Base-by-base conservation (phyloP, 2,113 vertebrate genomes). In the Oryzias melastigma region DNA sequence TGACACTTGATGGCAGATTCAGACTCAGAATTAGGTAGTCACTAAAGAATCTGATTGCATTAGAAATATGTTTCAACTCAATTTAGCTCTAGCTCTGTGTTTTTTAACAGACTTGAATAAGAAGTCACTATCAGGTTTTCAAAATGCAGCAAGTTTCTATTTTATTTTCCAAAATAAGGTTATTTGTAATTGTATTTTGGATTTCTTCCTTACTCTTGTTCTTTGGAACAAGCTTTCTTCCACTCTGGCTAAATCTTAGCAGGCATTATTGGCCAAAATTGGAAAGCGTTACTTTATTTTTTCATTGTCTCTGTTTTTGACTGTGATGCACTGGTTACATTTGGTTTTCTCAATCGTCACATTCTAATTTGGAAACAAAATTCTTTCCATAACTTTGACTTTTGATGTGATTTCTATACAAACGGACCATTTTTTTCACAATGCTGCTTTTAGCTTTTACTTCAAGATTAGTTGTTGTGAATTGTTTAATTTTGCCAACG, bases 371-470 rank as follows among this genome's bases (percentile, higher is more conserved):
- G 3, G 17, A 45, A 15, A 5, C 43, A 16, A 27, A 35, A 35
- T 35, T 35, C 2, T 35, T 35, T 35, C 35, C 35, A 35, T 13
- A 12, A 35, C 35, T 35, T 35, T 35, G 8, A 35, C 2, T 35
- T 35, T 35, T 35, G 35, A 12, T 35, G 8, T 12, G 8, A 10
- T 17, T 53, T 3, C 62, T 58, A 73, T 29, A 48, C 63, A 42
- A 59, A 35, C 71, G 52, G 54, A 76, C 42, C 12, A 51, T 58
- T 73, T 73, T 47, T 68, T 74, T 40, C 14, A 18, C 50, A 40
- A 61, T 78, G 70, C 77, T 58, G 3, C 65, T 69, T 44, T 83
- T 3, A 52, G 54, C 29, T 72, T 49, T 59, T 77, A 66, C 62
- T 63, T 18, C 41, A 52, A 22, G 45, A 8, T 22, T 58, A 49